Conservation (phyloP, 2,113 vertebrate species). For the Polypterus senegalus region DNA sequence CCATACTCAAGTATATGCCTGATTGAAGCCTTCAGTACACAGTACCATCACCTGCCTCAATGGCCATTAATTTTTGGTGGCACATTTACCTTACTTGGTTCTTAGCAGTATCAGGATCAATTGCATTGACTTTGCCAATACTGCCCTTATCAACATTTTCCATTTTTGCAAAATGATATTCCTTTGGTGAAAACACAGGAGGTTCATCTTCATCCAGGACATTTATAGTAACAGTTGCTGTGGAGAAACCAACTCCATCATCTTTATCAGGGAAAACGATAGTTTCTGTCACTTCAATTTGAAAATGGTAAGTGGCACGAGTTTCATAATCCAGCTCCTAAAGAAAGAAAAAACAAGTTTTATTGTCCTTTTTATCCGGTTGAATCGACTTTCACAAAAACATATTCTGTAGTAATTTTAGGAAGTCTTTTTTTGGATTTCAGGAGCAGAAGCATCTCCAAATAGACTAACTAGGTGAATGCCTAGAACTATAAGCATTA, state of each 20-base stretch:
- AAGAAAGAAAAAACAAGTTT: not conserved
- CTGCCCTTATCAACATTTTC: conserved; percentile 48
- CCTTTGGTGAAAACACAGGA: conserved; percentile 51
- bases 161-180: conserved; percentile 56
- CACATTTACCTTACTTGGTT: conserved; percentile 54
- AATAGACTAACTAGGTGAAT: no score
- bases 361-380: no score
- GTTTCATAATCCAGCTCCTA: conserved; percentile 78
- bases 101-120: conserved; percentile 56
- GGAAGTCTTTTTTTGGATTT: not conserved
- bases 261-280: conserved; percentile 35
- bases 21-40: not conserved
- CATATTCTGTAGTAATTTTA: no score
- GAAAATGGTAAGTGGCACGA: conserved; percentile 37
- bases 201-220: conserved; percentile 80
- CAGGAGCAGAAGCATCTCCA: not conserved
- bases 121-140: conserved; percentile 55
- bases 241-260: conserved; percentile 3
- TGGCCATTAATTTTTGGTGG: not conserved
- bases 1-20: no score
- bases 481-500: no score
- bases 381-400: no score
- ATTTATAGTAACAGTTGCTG: conserved; percentile 42
- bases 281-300: conserved; percentile 50
- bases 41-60: no score